Evolutionary conservation across 2,888 invertebrate genomes (phyloP).

Genomic region (Theristus sp.): DNA sequence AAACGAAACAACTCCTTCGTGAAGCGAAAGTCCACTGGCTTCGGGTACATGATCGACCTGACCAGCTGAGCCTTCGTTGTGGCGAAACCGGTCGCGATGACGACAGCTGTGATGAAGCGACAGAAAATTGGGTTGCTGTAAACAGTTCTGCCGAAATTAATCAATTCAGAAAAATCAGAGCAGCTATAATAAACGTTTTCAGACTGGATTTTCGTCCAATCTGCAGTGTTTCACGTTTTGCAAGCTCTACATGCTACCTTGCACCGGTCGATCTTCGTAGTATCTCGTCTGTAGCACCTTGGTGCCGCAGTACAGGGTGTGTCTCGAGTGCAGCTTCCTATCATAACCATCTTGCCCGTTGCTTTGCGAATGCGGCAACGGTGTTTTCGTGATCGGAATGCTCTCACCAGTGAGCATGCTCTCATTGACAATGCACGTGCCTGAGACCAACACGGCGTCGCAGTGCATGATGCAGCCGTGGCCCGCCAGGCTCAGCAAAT

Average conservation of each 20-base stretch:
- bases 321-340: conserved; percentile 54
- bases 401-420: conserved; percentile 87
- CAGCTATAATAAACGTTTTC: too few relatives aligned
- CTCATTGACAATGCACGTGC: conserved; percentile 36
- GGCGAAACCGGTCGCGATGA: conserved; percentile 48
- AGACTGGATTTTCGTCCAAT: not conserved
- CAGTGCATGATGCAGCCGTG: conserved; percentile 50
- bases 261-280: conserved; percentile 27
- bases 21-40: conserved; percentile 42
- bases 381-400: conserved; percentile 72
- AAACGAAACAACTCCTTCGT: conserved; percentile 44
- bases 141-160: too few relatives aligned
- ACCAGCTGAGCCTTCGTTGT: conserved; percentile 47
- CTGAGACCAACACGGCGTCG: conserved; percentile 59
- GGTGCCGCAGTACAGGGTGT: conserved; percentile 72
- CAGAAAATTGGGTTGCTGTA: too few relatives aligned
- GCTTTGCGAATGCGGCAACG: conserved; percentile 28
- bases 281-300: conserved; percentile 63
- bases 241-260: too few relatives aligned
- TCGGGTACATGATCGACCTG: conserved; percentile 41
- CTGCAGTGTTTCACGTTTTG: not conserved
- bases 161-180: too few relatives aligned
- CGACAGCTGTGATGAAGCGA: conserved; percentile 56
- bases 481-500: conserved; percentile 45
- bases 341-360: conserved; percentile 44